These are phyloP conservation scores for Gymnobelideus leadbeateri DNA, from an alignment of 2,113 vertebrate genomes.

Conservation along the genomic window DNA sequence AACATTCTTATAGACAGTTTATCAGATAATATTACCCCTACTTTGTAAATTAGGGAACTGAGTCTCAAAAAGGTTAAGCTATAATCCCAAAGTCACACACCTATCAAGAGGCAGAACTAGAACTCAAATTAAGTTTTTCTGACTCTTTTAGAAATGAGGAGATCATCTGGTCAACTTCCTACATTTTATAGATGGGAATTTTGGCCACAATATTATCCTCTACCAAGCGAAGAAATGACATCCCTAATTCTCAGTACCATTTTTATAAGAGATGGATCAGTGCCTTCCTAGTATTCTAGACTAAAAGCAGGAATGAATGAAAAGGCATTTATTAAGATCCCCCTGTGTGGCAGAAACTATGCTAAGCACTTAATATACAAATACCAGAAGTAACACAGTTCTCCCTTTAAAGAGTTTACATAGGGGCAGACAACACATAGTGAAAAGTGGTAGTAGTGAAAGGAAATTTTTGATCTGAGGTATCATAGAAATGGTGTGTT, in stretches of 20 bases:
- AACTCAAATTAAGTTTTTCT: background rate
- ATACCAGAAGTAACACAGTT: background rate
- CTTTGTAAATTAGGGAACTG: background rate
- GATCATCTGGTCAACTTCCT: background rate
- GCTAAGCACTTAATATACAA: background rate
- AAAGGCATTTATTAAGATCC: background rate
- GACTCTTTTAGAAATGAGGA: background rate
- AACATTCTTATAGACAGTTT: no score
- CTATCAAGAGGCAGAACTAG: background rate
- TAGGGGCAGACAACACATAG: background rate
- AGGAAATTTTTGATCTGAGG: background rate
- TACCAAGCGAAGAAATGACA: background rate
- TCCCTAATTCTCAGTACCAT: background rate
- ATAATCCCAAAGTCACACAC: background rate
- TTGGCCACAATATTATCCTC: background rate
- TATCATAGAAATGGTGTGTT: background rate
- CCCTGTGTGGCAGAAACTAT: background rate
- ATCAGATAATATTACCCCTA: background rate
- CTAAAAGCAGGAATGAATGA: background rate
- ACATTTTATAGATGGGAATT: background rate
- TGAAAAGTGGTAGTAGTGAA: background rate
- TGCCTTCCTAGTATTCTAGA: background rate
- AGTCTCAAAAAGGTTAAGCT: background rate
- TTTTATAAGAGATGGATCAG: background rate
- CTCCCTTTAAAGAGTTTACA: background rate